Conservation (phyloP, 2,797 vertebrate species). For the Melanotaenia pygmaea region DNA sequence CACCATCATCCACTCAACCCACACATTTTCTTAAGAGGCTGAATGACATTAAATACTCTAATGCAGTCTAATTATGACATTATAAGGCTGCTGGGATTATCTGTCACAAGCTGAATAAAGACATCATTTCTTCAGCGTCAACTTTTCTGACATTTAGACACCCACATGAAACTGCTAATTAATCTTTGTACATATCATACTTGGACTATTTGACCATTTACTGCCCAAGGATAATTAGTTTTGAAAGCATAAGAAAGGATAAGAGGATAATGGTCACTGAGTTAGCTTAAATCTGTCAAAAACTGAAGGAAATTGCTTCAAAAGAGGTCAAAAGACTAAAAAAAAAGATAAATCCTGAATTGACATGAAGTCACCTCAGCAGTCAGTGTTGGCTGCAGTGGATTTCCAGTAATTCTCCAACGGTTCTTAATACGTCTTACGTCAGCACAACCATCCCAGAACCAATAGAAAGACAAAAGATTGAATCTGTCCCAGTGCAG, state of each 20-base stretch:
- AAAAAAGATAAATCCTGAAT: background rate
- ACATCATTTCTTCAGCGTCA: slow-evolving; percentile 16
- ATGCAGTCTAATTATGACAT: slow-evolving; percentile 30
- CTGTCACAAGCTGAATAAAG: slow-evolving; percentile 19
- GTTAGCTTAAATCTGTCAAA: background rate
- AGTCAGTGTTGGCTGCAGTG: no score
- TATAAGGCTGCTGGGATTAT: slow-evolving; percentile 24
- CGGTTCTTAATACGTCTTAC: background rate
- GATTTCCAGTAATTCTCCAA: slow-evolving; percentile 5
- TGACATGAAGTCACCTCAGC: background rate
- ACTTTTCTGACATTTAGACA: background rate
- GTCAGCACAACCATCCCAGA: background rate
- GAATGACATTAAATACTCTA: slow-evolving; percentile 42
- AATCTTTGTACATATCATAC: slow-evolving; percentile 5
- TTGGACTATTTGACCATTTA: background rate
- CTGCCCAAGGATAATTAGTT: background rate
- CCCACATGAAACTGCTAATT: slow-evolving; percentile 1
- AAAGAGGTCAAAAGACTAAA: background rate
- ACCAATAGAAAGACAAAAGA: slow-evolving; percentile 8
- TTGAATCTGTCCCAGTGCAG: background rate
- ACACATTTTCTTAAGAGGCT: slow-evolving; percentile 26
- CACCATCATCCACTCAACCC: slow-evolving; percentile 31
- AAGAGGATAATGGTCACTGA: background rate
- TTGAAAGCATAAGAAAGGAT: background rate
- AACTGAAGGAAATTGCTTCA: background rate